Conservation (phyloP, 1,140 invertebrate species). For the Paralvinella palmiformis region DNA sequence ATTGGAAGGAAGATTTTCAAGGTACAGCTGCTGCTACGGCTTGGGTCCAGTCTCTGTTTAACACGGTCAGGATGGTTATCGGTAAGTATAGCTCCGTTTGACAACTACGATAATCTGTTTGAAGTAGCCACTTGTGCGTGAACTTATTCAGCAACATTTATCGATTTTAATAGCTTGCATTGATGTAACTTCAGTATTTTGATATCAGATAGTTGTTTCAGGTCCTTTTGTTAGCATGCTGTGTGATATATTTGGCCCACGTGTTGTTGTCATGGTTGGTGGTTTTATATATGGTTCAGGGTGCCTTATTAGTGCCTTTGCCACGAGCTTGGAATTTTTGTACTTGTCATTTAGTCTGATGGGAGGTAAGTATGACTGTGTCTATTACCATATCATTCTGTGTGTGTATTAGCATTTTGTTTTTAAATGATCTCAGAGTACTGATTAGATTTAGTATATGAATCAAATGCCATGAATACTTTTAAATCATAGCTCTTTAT, state of each 20-base stretch:
- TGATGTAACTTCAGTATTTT: no score
- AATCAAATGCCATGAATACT: neutral
- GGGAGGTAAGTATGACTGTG: neutral
- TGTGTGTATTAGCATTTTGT: neutral
- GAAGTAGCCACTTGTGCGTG: no score
- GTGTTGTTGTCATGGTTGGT: constrained; percentile 3
- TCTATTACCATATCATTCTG: no score
- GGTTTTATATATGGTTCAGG: neutral
- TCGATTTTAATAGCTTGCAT: no score
- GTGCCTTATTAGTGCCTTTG: constrained; percentile 5
- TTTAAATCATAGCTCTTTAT: neutral
- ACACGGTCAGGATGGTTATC: neutral
- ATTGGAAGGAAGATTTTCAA: neutral
- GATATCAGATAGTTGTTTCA: no score
- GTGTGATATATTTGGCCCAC: constrained; percentile 4
- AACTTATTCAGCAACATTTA: no score
- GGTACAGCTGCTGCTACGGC: neutral
- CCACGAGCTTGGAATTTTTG: neutral
- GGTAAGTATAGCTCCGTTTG: neutral
- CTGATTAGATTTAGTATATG: neutral
- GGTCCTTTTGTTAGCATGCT: constrained; percentile 5
- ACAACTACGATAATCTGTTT: no score
- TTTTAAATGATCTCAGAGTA: neutral
- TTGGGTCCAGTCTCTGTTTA: neutral
- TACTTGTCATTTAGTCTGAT: constrained; percentile 6